Percentiles rank a stretch among this genome's conserved stretches.
Conservation (phyloP, 2,113 vertebrate species). For the Struthio camelus region DNA sequence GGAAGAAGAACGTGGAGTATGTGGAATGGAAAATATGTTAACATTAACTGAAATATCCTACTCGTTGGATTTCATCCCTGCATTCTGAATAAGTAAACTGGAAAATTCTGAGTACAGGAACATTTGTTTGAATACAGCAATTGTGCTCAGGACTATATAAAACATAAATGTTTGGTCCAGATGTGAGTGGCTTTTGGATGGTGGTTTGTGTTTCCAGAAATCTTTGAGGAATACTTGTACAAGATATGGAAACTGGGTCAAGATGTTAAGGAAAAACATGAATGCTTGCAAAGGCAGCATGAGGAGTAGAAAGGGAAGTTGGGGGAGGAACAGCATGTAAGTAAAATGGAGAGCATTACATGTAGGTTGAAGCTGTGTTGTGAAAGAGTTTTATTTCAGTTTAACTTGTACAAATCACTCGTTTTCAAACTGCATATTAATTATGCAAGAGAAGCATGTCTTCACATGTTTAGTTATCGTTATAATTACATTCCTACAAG, state of each 20-base stretch:
- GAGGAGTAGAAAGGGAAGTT: background rate
- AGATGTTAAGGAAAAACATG: fast-evolving
- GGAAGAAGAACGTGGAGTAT: background rate
- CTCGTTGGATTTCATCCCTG: background rate
- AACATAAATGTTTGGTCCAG: background rate
- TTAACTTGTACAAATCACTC: background rate
- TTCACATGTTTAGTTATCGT: background rate
- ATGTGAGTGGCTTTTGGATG: background rate
- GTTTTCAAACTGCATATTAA: background rate
- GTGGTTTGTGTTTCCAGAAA: background rate
- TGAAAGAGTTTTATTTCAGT: constrained; percentile 13
- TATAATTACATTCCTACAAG: background rate
- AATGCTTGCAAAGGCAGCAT: background rate
- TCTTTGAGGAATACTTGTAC: background rate
- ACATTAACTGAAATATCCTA: background rate
- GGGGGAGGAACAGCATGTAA: background rate
- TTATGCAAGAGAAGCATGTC: background rate
- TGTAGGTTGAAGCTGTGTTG: background rate
- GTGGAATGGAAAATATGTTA: background rate
- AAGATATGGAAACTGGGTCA: background rate
- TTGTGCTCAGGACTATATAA: background rate
- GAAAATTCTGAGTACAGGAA: background rate
- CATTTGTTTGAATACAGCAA: background rate
- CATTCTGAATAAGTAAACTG: background rate
- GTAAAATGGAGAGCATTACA: background rate